Evolutionary conservation across 2,888 invertebrate genomes (phyloP).

Genomic region (Lamproptera curius): DNA sequence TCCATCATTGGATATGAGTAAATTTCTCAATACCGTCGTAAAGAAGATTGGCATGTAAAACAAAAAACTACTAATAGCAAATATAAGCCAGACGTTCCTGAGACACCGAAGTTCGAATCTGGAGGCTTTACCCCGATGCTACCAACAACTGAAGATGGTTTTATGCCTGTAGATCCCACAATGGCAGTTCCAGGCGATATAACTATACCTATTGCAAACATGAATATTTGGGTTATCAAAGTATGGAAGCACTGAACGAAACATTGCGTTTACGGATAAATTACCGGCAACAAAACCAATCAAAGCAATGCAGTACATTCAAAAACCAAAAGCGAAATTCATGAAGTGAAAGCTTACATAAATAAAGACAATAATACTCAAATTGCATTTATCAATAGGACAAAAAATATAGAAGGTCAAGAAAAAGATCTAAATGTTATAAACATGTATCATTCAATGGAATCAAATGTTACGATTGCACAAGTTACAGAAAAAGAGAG

Average conservation of each 20-base stretch:
- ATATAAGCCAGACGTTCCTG: conserved; percentile 46
- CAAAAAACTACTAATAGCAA: conserved; percentile 49
- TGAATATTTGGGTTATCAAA: conserved; percentile 37
- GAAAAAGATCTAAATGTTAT: conserved; percentile 55
- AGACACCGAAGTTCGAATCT: conserved; percentile 82
- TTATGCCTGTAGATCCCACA: conserved; percentile 79
- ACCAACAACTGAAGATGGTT: conserved; percentile 84
- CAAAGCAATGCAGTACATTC: conserved; percentile 52
- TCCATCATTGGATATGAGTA: conserved; percentile 84
- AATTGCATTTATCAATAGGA: conserved; percentile 58
- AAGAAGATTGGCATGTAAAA: conserved; percentile 65
- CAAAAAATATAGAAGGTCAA: conserved; percentile 65
- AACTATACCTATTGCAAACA: conserved; percentile 37
- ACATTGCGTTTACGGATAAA: conserved; percentile 37
- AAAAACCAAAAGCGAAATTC: conserved; percentile 58
- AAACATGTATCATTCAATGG: conserved; percentile 66
- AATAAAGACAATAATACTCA: conserved; percentile 63
- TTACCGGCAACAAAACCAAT: conserved; percentile 41
- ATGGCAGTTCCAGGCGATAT: conserved; percentile 31
- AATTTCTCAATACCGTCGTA: conserved; percentile 75
- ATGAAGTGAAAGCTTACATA: conserved; percentile 61
- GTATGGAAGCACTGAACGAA: conserved; percentile 40
- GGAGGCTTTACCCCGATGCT: conserved; percentile 88
- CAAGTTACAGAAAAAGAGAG: conserved; percentile 67
- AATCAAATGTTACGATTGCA: conserved; percentile 63